Evolutionary conservation across 2,888 invertebrate species (phyloP).

Genomic region (Oscheius onirici): DNA sequence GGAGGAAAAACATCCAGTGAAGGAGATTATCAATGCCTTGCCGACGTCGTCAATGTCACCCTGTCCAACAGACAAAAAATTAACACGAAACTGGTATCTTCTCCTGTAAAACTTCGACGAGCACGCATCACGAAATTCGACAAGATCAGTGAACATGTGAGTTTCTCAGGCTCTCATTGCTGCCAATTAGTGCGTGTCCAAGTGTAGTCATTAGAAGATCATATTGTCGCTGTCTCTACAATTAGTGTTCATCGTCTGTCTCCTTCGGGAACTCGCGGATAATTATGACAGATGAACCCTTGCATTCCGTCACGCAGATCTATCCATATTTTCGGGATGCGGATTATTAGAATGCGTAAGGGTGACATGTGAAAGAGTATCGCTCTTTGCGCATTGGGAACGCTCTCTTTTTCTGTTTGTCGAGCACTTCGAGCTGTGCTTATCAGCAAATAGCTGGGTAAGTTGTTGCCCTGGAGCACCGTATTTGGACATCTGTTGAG

Average conservation of each 20-base stretch:
- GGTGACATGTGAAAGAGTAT: too few relatives aligned
- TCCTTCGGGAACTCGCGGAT: background rate
- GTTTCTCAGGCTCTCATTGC: constrained; percentile 32
- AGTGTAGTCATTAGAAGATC: constrained; percentile 27
- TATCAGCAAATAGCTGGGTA: constrained; percentile 25
- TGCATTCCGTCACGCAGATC: constrained; percentile 13
- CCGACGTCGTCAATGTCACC: constrained; percentile 54
- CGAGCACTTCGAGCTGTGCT: constrained; percentile 17
- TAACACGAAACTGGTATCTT: constrained; percentile 60
- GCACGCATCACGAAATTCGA: constrained; percentile 68
- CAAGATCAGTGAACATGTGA: constrained; percentile 52
- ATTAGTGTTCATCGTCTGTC: constrained; percentile 21
- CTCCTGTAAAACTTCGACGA: constrained; percentile 61
- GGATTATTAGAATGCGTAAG: too few relatives aligned
- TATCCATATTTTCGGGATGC: background rate
- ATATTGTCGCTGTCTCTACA: constrained; percentile 28
- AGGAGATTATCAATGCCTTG: constrained; percentile 67
- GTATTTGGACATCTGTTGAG: constrained; percentile 31
- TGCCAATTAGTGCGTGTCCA: constrained; percentile 27
- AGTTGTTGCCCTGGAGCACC: constrained; percentile 26
- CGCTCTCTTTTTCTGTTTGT: constrained; percentile 19
- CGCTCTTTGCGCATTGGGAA: too few relatives aligned
- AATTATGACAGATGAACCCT: constrained; percentile 26
- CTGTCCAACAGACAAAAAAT: constrained; percentile 55
- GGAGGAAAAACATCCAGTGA: constrained; percentile 48